Base-by-base conservation (phyloP, 2,113 vertebrate genomes). In the Eulacestoma nigropectus region DNA sequence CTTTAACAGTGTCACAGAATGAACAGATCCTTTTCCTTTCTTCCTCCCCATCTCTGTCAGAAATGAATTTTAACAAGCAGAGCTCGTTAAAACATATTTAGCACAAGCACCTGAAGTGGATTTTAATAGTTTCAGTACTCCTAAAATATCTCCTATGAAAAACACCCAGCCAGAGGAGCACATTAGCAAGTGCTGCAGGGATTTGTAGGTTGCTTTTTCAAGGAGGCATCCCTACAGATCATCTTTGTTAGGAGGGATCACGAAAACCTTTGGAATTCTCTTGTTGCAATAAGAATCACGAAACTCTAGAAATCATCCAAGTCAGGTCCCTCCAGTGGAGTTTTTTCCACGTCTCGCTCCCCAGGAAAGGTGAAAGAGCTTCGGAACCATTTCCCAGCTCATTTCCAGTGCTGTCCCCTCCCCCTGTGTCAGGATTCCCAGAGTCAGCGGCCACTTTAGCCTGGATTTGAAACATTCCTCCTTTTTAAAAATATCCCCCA, bases 151-250 rank as follows among this genome's bases (percentile, higher is more conserved):
- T 85, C 21, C 59, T 6, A 2, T 9, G 35, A 57, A 89, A 80
- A 68, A 11, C 21, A 80, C 0, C 4, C 1, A 64, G 76, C 35
- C 50, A 39, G 62, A 83, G 42, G 44, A 80, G 11, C 14, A 56
- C 19, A 17, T 27, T 3, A 70, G 5, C 0, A 0, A 7, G 55
- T 41, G 29, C 25, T 59, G 47, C 20, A 13, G 18, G 16, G 53
- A 67, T 53, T 77, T 75, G 21, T 2, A 30, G 44, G 37, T 1
- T 26, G 57, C 16, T 29, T 67, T 74, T 50, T 88, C 56, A 35
- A 26, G 42, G 20, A 75, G 21, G 7, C 32, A 8, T 17, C 8
- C 11, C 32, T 30, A 16, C 41, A 78, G 70, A 41, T 20, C 41
- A 4, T 1, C 56, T 67, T n/a, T 16, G 22, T 13, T 8, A 27